Conservation (phyloP, 2,888 invertebrate genomes). For the Elmis aenea region DNA sequence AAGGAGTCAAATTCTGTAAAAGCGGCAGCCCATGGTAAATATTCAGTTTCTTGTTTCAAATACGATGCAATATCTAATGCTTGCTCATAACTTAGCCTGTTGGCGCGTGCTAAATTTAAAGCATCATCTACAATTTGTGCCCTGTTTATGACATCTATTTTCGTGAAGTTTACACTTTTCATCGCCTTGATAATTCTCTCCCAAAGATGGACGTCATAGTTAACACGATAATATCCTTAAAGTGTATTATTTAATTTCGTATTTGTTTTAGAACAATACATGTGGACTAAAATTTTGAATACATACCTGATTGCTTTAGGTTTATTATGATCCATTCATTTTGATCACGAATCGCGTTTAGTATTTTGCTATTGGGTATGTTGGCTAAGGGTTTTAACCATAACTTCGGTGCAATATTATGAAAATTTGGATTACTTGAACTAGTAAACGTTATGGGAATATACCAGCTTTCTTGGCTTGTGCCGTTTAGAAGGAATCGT, state of each 20-base stretch:
- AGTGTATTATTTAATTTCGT: no score
- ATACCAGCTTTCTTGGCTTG: no score
- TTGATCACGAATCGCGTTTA: neutral
- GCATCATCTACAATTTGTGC: constrained; percentile 54
- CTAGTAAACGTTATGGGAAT: neutral
- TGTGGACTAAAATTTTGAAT: neutral
- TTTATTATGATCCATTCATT: constrained; percentile 1
- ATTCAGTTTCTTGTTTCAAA: constrained; percentile 54
- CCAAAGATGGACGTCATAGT: constrained; percentile 12
- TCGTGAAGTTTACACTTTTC: constrained; percentile 28
- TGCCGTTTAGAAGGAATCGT: neutral
- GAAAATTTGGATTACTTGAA: neutral
- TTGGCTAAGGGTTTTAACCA: neutral
- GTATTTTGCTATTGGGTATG: no score
- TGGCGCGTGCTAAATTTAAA: constrained; percentile 50
- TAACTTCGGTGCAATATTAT: neutral
- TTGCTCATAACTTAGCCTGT: constrained; percentile 50
- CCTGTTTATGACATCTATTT: constrained; percentile 54
- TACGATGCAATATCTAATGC: constrained; percentile 57
- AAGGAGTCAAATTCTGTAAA: neutral
- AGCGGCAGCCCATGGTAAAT: constrained; percentile 47
- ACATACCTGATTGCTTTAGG: neutral
- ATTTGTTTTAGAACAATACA: no score
- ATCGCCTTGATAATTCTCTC: constrained; percentile 4
- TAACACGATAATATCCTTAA: no score